Evolutionary conservation across 92 coral and sea anemone species (phyloP).

Genomic region (Diadumene lineata): DNA sequence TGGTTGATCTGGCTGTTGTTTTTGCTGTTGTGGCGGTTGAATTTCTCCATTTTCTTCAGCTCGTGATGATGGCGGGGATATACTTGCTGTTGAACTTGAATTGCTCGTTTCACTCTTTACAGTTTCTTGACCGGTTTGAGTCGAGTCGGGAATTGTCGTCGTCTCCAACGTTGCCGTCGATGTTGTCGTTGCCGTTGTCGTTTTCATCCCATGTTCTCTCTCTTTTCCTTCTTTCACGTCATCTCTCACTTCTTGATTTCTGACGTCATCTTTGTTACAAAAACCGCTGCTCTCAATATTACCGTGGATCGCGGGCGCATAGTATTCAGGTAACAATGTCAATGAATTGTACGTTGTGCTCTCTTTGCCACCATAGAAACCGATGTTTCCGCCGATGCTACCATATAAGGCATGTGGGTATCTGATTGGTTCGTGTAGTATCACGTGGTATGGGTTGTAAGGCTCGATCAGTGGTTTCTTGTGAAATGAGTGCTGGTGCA

Average conservation of each 20-base stretch:
- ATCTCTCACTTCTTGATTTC: background rate
- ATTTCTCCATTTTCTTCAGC: constrained; percentile 11
- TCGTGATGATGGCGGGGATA: background rate
- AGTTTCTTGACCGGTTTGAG: background rate
- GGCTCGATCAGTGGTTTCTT: background rate
- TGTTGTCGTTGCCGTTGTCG: too few species aligned
- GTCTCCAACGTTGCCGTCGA: background rate
- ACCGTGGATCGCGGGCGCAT: constrained; percentile 1
- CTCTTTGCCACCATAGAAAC: constrained; percentile 16
- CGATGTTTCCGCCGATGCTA: background rate
- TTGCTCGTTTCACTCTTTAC: background rate
- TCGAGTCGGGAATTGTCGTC: background rate
- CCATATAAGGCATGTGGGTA: constrained; percentile 10
- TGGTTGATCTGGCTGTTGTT: too few species aligned
- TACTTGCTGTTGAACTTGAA: background rate
- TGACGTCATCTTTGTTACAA: background rate
- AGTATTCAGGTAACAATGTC: constrained; percentile 3
- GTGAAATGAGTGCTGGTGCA: background rate
- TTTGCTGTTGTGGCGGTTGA: too few species aligned
- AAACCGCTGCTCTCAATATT: background rate
- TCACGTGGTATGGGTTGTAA: constrained; percentile 2
- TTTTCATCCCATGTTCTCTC: too few species aligned
- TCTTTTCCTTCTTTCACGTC: background rate
- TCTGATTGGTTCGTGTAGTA: background rate
- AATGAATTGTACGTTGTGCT: background rate